Percentiles rank a stretch among this genome's conserved stretches.
Conservation (phyloP, 2,888 invertebrate genomes). For the Dexiosoma caninum region DNA sequence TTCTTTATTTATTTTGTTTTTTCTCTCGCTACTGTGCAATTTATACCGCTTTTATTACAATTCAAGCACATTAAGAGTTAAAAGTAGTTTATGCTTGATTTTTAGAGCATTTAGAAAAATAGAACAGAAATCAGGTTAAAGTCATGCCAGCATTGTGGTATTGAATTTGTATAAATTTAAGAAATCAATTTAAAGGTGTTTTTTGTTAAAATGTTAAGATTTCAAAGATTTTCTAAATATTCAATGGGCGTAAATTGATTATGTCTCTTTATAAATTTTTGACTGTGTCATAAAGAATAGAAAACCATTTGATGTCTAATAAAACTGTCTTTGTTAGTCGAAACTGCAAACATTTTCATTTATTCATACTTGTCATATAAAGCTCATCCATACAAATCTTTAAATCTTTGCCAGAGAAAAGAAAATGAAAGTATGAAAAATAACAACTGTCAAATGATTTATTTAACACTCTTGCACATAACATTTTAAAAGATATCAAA, state of each 20-base stretch:
- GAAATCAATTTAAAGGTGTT: background rate
- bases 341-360: constrained; percentile 22
- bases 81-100: constrained; percentile 14
- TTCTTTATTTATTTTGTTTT: background rate
- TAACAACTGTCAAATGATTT: constrained; percentile 56
- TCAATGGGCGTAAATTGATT: background rate
- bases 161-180: background rate
- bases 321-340: constrained; percentile 13
- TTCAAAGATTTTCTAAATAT: too few relatives aligned
- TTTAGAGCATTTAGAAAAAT: background rate
- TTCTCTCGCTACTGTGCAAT: background rate
- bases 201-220: too few relatives aligned
- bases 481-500: constrained; percentile 54
- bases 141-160: too few relatives aligned
- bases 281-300: constrained; percentile 18
- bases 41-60: background rate
- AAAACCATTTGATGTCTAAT: constrained; percentile 29
- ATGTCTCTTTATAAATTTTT: background rate
- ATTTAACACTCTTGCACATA: constrained; percentile 53
- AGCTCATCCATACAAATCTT: constrained; percentile 36
- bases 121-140: background rate
- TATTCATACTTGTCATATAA: constrained; percentile 6
- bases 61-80: constrained; percentile 1
- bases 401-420: background rate
- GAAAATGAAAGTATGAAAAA: background rate